Evolutionary conservation across 2,113 vertebrate genomes (phyloP).

Genomic region (Argyrosomus japonicus): DNA sequence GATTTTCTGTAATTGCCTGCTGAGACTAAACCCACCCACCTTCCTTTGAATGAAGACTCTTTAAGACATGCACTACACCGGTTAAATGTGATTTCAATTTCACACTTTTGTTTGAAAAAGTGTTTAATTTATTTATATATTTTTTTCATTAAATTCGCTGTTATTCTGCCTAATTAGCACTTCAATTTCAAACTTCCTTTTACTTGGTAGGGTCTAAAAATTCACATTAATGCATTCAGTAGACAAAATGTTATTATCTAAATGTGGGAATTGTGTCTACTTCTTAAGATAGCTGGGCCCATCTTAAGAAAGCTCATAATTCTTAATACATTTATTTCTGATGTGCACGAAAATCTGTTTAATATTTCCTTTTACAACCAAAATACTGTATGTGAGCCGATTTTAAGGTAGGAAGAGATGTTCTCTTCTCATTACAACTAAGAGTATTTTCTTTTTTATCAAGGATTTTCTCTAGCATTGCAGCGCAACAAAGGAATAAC

Average conservation of each 20-base stretch:
- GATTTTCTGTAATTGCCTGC: not conserved
- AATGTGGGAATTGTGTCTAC: not conserved
- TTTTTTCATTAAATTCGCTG: not conserved
- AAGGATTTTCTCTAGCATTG: not conserved
- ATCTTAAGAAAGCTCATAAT: no score
- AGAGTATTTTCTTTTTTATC: not conserved
- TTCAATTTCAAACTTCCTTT: not conserved
- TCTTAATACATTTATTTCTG: not conserved
- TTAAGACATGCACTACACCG: not conserved
- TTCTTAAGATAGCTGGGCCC: not conserved
- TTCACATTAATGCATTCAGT: not conserved
- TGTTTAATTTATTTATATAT: not conserved
- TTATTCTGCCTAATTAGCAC: not conserved
- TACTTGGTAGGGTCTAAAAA: not conserved
- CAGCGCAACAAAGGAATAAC: not conserved
- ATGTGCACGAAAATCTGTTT: not conserved
- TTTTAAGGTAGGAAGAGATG: not conserved
- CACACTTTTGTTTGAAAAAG: not conserved
- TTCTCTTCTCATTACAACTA: not conserved
- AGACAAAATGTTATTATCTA: slow-evolving; percentile 1
- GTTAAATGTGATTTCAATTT: not conserved
- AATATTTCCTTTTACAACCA: not conserved
- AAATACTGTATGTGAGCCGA: not conserved
- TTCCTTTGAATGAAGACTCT: not conserved
- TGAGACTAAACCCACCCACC: slow-evolving; percentile 8